These are phyloP conservation scores for Canis aureus DNA, from an alignment of 2,113 vertebrate genomes.

Conservation along the genomic window DNA sequence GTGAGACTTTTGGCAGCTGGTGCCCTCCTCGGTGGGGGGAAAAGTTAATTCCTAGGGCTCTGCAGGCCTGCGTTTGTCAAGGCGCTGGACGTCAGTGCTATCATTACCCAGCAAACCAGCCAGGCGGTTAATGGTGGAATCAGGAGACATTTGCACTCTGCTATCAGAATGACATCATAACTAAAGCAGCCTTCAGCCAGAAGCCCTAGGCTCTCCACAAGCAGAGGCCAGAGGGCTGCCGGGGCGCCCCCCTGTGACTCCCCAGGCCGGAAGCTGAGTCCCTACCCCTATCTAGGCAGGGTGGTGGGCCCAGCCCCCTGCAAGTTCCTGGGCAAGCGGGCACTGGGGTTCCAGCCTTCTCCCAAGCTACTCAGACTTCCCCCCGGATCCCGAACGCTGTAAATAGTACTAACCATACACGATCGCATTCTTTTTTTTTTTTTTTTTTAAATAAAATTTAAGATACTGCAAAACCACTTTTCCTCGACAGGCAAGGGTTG, in stretches of 20 bases:
- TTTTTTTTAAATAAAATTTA: conserved; percentile 2
- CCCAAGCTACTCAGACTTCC: background rate
- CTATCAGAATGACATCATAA: conserved; percentile 95
- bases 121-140: conserved; percentile 95
- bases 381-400: conserved; percentile 1
- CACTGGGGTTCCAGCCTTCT: conserved; percentile 12
- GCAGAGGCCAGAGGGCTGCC: conserved; percentile 73
- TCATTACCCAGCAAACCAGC: conserved; percentile 94
- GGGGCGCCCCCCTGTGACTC: conserved; percentile 47
- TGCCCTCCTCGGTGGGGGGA: conserved; percentile 79
- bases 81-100: conserved; percentile 90
- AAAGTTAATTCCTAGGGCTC: conserved; percentile 90
- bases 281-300: background rate
- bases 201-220: conserved; percentile 82
- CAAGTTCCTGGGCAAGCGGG: conserved; percentile 57
- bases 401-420: background rate
- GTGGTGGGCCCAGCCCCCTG: conserved; percentile 8
- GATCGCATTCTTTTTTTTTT: no score
- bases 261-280: conserved; percentile 42
- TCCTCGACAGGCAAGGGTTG: background rate
- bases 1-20: conserved; percentile 71
- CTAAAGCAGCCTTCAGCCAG: conserved; percentile 90
- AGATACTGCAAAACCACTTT: conserved; percentile 56
- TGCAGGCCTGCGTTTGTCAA: conserved; percentile 89
- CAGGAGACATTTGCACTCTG: conserved; percentile 94